phyloP scores from a whole-genome alignment of 1,140 invertebrate species.

The Listronotus oregonensis region DNA sequence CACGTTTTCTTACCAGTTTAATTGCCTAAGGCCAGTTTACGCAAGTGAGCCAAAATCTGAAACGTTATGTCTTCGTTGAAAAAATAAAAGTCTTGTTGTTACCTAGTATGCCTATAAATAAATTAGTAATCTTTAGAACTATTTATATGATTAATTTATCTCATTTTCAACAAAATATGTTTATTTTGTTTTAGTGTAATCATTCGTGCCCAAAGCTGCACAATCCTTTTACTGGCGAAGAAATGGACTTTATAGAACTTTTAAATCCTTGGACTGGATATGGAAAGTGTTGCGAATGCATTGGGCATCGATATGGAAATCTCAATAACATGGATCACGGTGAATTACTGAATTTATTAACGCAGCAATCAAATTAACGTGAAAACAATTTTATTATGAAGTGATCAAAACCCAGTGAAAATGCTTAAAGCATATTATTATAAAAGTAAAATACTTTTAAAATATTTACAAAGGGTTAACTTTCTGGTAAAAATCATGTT shows the following conservation, averaged over 20 bases:
- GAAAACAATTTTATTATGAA: background rate
- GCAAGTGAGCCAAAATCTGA: too few species aligned
- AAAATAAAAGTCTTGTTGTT: too few species aligned
- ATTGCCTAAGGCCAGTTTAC: too few species aligned
- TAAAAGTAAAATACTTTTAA: too few species aligned
- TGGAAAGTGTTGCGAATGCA: constrained; percentile 81
- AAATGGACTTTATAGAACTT: constrained; percentile 86
- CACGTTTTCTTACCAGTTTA: too few species aligned
- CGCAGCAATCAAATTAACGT: constrained; percentile 68
- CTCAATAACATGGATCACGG: constrained; percentile 86
- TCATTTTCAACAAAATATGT: background rate
- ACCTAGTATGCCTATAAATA: too few species aligned
- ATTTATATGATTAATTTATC: background rate
- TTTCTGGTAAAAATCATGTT: too few species aligned
- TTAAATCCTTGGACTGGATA: constrained; percentile 87
- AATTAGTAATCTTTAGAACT: too few species aligned
- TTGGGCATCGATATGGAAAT: constrained; percentile 81
- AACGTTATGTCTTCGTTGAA: too few species aligned
- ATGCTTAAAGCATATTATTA: background rate
- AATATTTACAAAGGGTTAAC: too few species aligned
- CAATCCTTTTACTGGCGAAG: constrained; percentile 85
- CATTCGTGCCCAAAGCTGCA: constrained; percentile 84
- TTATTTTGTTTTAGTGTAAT: constrained; percentile 73
- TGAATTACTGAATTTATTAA: constrained; percentile 80
- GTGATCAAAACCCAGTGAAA: background rate